phyloP scores from a whole-genome alignment of 2,888 invertebrate genomes.

The Ochropacha duplaris region DNA sequence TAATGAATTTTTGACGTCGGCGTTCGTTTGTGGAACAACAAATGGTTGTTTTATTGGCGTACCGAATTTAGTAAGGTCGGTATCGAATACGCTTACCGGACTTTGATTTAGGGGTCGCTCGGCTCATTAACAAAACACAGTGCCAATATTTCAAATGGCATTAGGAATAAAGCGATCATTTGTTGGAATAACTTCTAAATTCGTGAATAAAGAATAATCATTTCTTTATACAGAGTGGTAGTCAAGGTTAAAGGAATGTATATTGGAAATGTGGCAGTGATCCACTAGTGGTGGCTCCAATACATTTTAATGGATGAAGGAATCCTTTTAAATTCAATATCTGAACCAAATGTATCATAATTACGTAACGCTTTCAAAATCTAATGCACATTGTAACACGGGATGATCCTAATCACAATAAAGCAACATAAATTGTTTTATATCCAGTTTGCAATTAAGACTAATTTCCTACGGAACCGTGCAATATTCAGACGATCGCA shows the following conservation, averaged over 20 bases:
- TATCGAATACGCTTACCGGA: slow-evolving; percentile 55
- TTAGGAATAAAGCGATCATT: too few species aligned
- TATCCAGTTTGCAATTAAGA: slow-evolving; percentile 28
- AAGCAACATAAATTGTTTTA: slow-evolving; percentile 3
- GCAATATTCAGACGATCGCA: slow-evolving; percentile 19
- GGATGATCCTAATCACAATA: slow-evolving; percentile 3
- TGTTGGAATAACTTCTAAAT: too few species aligned
- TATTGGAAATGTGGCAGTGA: too few species aligned
- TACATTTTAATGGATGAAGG: too few species aligned
- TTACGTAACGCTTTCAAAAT: too few species aligned
- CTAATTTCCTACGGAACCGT: slow-evolving; percentile 43
- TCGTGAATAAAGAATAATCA: too few species aligned
- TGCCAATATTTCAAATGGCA: too few species aligned
- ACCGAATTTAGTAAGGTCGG: slow-evolving; percentile 78
- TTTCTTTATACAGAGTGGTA: too few species aligned
- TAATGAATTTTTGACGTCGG: slow-evolving; percentile 79
- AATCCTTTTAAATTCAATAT: too few species aligned
- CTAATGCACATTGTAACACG: not conserved
- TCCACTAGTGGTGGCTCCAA: too few species aligned
- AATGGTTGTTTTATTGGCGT: slow-evolving; percentile 78
- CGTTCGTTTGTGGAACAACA: slow-evolving; percentile 72
- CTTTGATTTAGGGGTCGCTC: slow-evolving; percentile 37
- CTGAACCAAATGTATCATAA: too few species aligned
- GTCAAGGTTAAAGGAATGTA: too few species aligned
- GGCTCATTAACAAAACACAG: slow-evolving; percentile 7